Percentiles rank a stretch among this genome's conserved stretches.
phyloP scores from a whole-genome alignment of 92 coral and sea anemone species.

The Heteractis magnifica region DNA sequence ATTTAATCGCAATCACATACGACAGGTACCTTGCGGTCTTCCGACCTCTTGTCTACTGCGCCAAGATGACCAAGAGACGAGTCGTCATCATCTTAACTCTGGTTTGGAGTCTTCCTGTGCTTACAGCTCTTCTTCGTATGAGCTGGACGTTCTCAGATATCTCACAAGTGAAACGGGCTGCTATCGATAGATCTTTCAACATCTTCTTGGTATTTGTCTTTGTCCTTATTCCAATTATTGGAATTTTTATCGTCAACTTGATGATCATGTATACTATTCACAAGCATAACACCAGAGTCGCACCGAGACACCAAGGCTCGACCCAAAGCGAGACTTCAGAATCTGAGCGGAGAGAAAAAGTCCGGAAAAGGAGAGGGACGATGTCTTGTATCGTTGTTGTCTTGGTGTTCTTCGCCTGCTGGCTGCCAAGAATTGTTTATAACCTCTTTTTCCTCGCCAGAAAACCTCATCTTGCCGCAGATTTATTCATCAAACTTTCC shows the following conservation, averaged over 20 bases:
- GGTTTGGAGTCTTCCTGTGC: slow-evolving; percentile 53
- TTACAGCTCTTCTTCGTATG: slow-evolving; percentile 29
- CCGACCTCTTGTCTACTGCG: slow-evolving; percentile 54
- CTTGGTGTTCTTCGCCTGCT: slow-evolving; percentile 52
- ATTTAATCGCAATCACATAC: slow-evolving; percentile 63
- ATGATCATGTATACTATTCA: slow-evolving; percentile 52
- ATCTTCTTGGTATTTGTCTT: slow-evolving; percentile 45
- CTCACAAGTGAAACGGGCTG: neutral
- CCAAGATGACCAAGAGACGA: slow-evolving; percentile 53
- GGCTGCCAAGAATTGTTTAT: slow-evolving; percentile 66
- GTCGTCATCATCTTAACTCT: slow-evolving; percentile 21
- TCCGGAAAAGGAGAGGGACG: slow-evolving; percentile 57
- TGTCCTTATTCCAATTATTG: slow-evolving; percentile 48
- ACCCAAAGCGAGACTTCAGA: slow-evolving; percentile 27
- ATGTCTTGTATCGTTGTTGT: slow-evolving; percentile 61
- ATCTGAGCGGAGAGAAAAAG: slow-evolving; percentile 14
- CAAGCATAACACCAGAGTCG: slow-evolving; percentile 34
- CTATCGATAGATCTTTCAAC: slow-evolving; percentile 47
- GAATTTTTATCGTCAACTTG: slow-evolving; percentile 44
- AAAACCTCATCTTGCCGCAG: slow-evolving; percentile 44
- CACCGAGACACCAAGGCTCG: neutral
- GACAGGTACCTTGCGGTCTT: slow-evolving; percentile 67
- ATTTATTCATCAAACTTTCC: slow-evolving; percentile 47
- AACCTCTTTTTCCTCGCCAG: slow-evolving; percentile 53
- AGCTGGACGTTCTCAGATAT: slow-evolving; percentile 44